phyloP scores from a whole-genome alignment of 2,797 vertebrate species.

The Scarus forsteni region DNA sequence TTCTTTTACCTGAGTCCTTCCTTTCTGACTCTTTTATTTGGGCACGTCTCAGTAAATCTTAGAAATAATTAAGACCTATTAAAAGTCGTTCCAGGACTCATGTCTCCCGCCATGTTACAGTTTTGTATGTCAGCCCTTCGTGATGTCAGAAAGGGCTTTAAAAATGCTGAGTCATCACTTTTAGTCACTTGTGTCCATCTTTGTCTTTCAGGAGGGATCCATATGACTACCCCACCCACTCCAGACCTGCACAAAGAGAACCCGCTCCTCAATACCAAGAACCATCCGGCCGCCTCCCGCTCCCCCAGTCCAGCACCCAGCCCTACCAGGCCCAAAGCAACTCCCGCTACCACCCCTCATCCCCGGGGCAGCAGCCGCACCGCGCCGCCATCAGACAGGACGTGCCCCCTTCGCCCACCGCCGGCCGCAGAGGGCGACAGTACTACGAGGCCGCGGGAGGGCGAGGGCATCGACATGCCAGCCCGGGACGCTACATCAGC shows the following conservation, averaged over 20 bases:
- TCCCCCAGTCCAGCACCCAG: conserved; percentile 11
- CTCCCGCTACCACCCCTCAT: conserved; percentile 75
- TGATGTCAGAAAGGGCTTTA: not conserved
- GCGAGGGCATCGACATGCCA: conserved; percentile 46
- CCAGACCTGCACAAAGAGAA: conserved; percentile 81
- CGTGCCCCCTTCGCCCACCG: conserved; percentile 81
- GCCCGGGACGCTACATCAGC: conserved; percentile 79
- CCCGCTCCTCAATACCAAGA: conserved; percentile 66
- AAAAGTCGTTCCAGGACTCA: too few species aligned
- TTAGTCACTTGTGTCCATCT: not conserved
- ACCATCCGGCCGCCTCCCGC: not conserved
- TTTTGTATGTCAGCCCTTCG: too few species aligned
- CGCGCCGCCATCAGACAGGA: conserved; percentile 87
- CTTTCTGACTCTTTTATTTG: too few species aligned
- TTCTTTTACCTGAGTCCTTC: too few species aligned
- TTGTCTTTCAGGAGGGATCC: conserved; percentile 85
- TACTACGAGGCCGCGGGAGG: conserved; percentile 74
- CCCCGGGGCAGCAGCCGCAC: conserved; percentile 72
- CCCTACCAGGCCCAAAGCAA: conserved; percentile 54
- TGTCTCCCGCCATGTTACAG: too few species aligned
- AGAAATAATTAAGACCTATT: too few species aligned
- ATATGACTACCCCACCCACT: conserved; percentile 84
- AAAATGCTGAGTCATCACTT: not conserved
- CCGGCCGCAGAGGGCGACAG: conserved; percentile 44
- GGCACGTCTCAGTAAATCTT: too few species aligned